Conservation (phyloP, 2,888 invertebrate genomes). For the Hermaeophaga mercurialis region DNA sequence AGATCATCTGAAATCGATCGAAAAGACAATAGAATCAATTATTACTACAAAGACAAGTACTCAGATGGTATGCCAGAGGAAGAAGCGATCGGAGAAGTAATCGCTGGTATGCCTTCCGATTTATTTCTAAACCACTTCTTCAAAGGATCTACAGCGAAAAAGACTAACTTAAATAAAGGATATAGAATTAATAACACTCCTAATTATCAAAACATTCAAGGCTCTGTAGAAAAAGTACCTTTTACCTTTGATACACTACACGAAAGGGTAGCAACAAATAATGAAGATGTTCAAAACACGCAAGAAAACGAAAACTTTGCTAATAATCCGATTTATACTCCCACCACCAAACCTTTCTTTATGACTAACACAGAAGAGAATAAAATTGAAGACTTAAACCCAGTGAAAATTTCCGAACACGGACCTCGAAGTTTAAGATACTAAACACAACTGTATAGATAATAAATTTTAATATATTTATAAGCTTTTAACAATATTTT, state of each 20-base stretch:
- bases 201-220: constrained; percentile 37
- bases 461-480: no score
- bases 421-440: constrained; percentile 61
- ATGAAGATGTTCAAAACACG: neutral
- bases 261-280: neutral
- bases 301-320: neutral
- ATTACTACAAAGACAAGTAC: constrained; percentile 71
- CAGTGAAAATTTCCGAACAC: constrained; percentile 69
- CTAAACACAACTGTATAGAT: no score
- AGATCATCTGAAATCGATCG: constrained; percentile 69
- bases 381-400: constrained; percentile 57
- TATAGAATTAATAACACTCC: constrained; percentile 33
- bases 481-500: no score
- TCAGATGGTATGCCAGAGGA: constrained; percentile 76
- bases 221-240: constrained; percentile 47
- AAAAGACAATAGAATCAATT: constrained; percentile 61
- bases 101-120: constrained; percentile 50
- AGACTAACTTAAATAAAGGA: neutral
- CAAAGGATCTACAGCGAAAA: constrained; percentile 1
- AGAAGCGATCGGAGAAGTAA: constrained; percentile 75
- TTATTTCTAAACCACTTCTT: constrained; percentile 25
- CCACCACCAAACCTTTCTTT: neutral
- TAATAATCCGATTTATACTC: neutral
- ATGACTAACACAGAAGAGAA: constrained; percentile 55
- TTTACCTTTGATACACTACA: constrained; percentile 14